A percentile compares a stretch with the other conserved stretches of the same genome.
Evolutionary conservation across 2,888 invertebrate species (phyloP).

Genomic region (Limnephilus marmoratus): DNA sequence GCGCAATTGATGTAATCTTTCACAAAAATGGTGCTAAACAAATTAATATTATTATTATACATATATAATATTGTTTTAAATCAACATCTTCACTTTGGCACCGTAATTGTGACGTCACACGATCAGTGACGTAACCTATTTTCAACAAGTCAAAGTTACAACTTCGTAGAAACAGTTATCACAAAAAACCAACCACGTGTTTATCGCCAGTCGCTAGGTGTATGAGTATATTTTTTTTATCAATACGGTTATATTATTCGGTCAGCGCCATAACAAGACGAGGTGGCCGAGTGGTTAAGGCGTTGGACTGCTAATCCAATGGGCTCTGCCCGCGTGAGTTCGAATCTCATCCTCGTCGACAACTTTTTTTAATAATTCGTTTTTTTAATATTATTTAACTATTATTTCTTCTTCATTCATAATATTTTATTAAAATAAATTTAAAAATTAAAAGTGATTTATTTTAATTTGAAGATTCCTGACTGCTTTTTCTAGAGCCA

Average conservation of each 20-base stretch:
- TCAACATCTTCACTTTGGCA: neutral
- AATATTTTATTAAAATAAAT: too few relatives aligned
- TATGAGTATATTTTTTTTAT: neutral
- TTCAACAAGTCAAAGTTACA: neutral
- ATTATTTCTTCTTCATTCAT: too few relatives aligned
- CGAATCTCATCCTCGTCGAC: slow-evolving; percentile 69
- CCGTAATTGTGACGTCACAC: neutral
- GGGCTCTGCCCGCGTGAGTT: slow-evolving; percentile 69
- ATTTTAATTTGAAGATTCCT: too few relatives aligned
- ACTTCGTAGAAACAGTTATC: neutral
- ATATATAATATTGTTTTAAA: too few relatives aligned
- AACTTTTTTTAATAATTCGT: slow-evolving; percentile 48
- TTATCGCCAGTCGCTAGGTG: neutral
- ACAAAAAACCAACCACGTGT: neutral
- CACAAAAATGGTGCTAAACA: too few relatives aligned
- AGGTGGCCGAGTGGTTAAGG: slow-evolving; percentile 80
- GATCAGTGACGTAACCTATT: neutral
- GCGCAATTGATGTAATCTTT: too few relatives aligned
- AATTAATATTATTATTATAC: too few relatives aligned
- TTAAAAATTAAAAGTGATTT: too few relatives aligned
- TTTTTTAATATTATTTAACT: too few relatives aligned
- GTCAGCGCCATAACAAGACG: slow-evolving; percentile 69
- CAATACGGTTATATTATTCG: neutral
- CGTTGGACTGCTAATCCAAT: slow-evolving; percentile 77
- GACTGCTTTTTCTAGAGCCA: too few relatives aligned